These are phyloP conservation scores for Zaprionus vittiger DNA, from an alignment of 1,140 invertebrate species.

Conservation along the genomic window DNA sequence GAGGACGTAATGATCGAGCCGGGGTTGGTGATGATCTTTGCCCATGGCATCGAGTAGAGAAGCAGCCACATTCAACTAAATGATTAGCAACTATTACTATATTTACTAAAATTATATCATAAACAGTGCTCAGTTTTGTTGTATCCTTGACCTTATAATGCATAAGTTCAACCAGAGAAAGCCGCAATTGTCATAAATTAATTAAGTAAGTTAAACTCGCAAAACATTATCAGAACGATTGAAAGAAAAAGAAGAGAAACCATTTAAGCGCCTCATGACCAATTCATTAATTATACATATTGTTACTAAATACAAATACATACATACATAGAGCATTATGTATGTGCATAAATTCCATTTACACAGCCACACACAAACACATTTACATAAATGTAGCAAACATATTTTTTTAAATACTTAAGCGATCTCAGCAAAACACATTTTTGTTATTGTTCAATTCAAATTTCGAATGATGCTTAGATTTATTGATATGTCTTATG, in stretches of 20 bases:
- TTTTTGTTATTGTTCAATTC: conserved; percentile 59
- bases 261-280: conserved; percentile 73
- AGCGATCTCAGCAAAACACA: conserved; percentile 63
- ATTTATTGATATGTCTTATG: conserved; percentile 50
- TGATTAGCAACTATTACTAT: conserved; percentile 50
- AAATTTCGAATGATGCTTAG: conserved; percentile 39
- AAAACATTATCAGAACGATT: conserved; percentile 16
- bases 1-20: conserved; percentile 98
- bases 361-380: conserved; percentile 2
- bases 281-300: conserved; percentile 38
- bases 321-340: conserved; percentile 31
- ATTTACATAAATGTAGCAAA: conserved; percentile 16
- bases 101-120: conserved; percentile 44
- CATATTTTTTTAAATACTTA: conserved; percentile 55
- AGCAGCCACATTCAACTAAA: conserved; percentile 36
- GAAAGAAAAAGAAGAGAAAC: conserved; percentile 34
- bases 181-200: conserved; percentile 21
- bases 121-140: conserved; percentile 77
- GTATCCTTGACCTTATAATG: conserved; percentile 61
- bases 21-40: conserved; percentile 99
- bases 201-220: conserved; percentile 47
- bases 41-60: conserved; percentile 94
- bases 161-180: conserved; percentile 36
- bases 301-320: conserved; percentile 34
- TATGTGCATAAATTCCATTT: conserved; percentile 51